Base-by-base conservation (phyloP, 2,797 vertebrate genomes). In the Notolepis coatsorum region DNA sequence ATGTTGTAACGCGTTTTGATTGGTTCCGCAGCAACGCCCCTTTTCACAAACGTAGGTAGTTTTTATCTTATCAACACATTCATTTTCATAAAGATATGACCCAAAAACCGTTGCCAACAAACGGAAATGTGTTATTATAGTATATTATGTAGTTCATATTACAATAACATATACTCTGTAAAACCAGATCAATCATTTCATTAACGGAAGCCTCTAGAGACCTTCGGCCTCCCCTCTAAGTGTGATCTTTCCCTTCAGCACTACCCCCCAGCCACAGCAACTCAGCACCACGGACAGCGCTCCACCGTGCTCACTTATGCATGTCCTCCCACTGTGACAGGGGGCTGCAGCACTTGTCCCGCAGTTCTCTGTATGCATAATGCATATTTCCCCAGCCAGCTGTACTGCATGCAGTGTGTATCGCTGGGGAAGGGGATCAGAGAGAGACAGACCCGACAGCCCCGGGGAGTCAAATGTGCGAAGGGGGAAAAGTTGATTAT, bases 401-500 rank as follows among this genome's bases (percentile, higher is more conserved):
- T 46, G 21, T 35, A 21, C 13, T n/a, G 10, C 20, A 23, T 51
- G 33, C 18, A 39, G 59, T 20, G 30, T 71, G 75, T 81, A 82
- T 72, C n/a, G 75, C 83, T 82, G 88, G 77, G 82, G 81, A 79
- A n/a, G 73, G 55, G 73, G 79, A 81, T 81, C 68, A 46, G 71
- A 68, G 68, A 71, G 23, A 85, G 77, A 82, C 82, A 88, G 86
- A 89, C 81, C n/a, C 82, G 80, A 77, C 81, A 85, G 81, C 88
- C 88, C 83, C 82, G 41, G 88, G 88, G 85, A 91, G 83, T 87
- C 80, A 76, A 88, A 86, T 81, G 83, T 85, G 75, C 73, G 75
- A 84, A 85, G 75, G 79, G 43, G 68, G 84, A 87, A 89, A 91
- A 91, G 86, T 92, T 89, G 88, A 90, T 91, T 89, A 89, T 90